A percentile compares a stretch with the other conserved stretches of the same genome.
These are phyloP conservation scores for Sebastes kiyomatsui DNA, from an alignment of 2,797 vertebrate genomes.

Conservation along the genomic window DNA sequence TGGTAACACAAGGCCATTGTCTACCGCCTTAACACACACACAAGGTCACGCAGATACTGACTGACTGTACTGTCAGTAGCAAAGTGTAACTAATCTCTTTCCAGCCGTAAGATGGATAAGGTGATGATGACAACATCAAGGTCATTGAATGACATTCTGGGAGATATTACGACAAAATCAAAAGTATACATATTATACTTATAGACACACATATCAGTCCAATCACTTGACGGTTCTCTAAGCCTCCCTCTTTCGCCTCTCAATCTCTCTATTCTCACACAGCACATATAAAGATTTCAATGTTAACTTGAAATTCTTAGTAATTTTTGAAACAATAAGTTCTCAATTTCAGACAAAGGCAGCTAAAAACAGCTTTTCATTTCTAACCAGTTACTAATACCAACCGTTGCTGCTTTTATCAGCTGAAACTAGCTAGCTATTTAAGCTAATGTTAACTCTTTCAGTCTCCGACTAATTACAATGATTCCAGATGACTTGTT, in stretches of 20 bases:
- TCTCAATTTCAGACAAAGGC: not conserved
- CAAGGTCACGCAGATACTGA: not conserved
- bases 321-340: not conserved
- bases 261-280: not conserved
- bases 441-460: not conserved
- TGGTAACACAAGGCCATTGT: slow-evolving; percentile 33
- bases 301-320: not conserved
- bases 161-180: not conserved
- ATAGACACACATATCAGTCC: not conserved
- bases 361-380: not conserved
- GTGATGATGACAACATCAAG: not conserved
- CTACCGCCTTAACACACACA: not conserved
- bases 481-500: not conserved
- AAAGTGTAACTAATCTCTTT: not conserved
- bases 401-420: not conserved
- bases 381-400: not conserved
- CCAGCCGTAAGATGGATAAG: not conserved
- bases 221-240: not conserved
- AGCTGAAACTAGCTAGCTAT: not conserved
- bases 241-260: not conserved
- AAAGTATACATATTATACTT: too few relatives aligned
- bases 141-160: not conserved
- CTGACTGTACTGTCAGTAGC: not conserved
- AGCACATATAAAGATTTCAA: not conserved
- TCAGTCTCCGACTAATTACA: not conserved